Evolutionary conservation across 2,797 vertebrate genomes (phyloP).

Genomic region (Prunella strophiata): DNA sequence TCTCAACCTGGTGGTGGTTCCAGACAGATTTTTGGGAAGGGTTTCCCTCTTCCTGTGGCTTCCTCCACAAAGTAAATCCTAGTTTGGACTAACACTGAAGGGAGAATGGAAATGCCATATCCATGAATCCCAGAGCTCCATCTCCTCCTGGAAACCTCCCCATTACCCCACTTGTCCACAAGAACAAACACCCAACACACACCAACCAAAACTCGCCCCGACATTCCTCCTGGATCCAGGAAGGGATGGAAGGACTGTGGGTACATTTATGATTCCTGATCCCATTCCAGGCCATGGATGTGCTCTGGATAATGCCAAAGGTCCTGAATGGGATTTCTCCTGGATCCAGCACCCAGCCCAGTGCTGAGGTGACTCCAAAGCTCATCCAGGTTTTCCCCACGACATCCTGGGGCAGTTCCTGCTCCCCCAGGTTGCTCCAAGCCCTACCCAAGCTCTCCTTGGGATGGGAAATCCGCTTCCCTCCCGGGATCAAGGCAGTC

Average conservation of each 20-base stretch:
- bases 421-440: background rate
- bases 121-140: background rate
- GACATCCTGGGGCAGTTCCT: background rate
- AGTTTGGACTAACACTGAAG: background rate
- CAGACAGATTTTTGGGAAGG: background rate
- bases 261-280: background rate
- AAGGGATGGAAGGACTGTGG: background rate
- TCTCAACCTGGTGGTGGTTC: background rate
- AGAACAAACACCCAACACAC: background rate
- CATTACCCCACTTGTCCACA: background rate
- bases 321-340: background rate
- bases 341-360: rapidly evolving
- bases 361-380: background rate
- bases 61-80: background rate
- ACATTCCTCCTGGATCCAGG: background rate
- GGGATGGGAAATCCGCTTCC: background rate
- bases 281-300: rapidly evolving
- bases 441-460: background rate
- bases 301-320: background rate
- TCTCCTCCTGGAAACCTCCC: background rate
- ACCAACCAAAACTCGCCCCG: background rate
- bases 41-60: background rate
- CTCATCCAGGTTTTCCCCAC: background rate
- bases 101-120: background rate
- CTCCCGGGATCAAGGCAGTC: background rate